Conservation (phyloP, 2,113 vertebrate species). For the Dendrocopos noguchii region DNA sequence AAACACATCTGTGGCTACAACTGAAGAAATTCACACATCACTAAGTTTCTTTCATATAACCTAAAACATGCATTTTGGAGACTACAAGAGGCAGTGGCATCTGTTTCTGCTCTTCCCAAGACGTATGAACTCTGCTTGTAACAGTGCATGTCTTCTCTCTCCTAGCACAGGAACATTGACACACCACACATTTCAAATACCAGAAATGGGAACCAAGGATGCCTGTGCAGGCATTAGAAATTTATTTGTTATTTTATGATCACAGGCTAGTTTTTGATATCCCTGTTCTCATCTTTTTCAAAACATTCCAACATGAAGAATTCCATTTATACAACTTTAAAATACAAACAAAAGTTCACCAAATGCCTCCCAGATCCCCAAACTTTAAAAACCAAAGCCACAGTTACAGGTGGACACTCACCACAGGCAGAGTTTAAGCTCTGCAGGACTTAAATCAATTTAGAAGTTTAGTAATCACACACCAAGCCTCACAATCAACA, state of each 20-base stretch:
- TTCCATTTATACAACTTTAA: not conserved
- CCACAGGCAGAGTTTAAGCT: not conserved
- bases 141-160: not conserved
- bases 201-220: not conserved
- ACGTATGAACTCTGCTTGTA: not conserved
- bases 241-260: not conserved
- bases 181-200: not conserved
- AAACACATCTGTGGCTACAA: not conserved
- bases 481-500: not conserved
- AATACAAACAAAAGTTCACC: not conserved
- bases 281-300: not conserved
- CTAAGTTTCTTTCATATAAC: not conserved
- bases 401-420: not conserved
- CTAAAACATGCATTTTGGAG: not conserved
- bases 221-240: not conserved
- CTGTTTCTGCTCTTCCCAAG: fast-evolving
- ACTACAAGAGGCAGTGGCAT: fast-evolving
- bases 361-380: fast-evolving
- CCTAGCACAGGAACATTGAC: fast-evolving
- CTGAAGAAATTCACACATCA: fast-evolving
- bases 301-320: not conserved
- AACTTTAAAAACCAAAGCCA: not conserved
- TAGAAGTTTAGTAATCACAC: not conserved
- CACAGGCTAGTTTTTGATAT: not conserved
- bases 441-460: not conserved